These are phyloP conservation scores for Gryllus bimaculatus DNA, from an alignment of 1,140 invertebrate genomes.

Conservation along the genomic window DNA sequence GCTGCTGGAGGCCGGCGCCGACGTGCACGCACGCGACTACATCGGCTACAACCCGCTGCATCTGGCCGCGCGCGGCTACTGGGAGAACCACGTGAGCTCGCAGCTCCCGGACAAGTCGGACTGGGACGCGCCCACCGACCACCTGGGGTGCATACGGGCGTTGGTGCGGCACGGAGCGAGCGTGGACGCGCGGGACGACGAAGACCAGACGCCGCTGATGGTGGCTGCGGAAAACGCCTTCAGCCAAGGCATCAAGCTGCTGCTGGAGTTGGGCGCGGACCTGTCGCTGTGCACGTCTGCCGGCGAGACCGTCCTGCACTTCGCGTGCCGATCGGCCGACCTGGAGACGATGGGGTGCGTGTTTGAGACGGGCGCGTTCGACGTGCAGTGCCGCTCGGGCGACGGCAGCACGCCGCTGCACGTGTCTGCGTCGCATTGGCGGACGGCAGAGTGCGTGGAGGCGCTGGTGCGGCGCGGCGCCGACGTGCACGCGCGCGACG, in stretches of 20 bases:
- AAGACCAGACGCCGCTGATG: not conserved
- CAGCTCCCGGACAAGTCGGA: not conserved
- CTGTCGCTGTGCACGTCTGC: too few relatives aligned
- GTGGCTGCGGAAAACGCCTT: not conserved
- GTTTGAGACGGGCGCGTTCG: too few relatives aligned
- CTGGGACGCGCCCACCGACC: not conserved
- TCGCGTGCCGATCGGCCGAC: not conserved
- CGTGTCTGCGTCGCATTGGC: not conserved
- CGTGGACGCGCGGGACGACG: not conserved
- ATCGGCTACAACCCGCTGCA: slow-evolving; percentile 54
- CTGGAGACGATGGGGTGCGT: not conserved
- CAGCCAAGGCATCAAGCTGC: not conserved
- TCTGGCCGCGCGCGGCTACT: slow-evolving; percentile 19
- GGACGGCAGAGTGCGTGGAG: not conserved
- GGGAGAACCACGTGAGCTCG: slow-evolving; percentile 6
- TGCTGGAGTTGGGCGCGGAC: slow-evolving; percentile 7
- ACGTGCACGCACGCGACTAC: slow-evolving; percentile 55
- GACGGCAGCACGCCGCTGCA: not conserved
- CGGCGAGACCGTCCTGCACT: slow-evolving; percentile 32
- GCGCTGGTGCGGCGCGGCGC: not conserved
- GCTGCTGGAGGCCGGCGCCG: slow-evolving; percentile 56
- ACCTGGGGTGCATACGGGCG: slow-evolving; percentile 10
- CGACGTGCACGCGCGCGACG: not conserved
- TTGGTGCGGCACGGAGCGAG: slow-evolving; percentile 15
- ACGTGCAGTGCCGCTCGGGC: not conserved